phyloP scores from a whole-genome alignment of 2,797 vertebrate species.

The Anisognathus igniventris region DNA sequence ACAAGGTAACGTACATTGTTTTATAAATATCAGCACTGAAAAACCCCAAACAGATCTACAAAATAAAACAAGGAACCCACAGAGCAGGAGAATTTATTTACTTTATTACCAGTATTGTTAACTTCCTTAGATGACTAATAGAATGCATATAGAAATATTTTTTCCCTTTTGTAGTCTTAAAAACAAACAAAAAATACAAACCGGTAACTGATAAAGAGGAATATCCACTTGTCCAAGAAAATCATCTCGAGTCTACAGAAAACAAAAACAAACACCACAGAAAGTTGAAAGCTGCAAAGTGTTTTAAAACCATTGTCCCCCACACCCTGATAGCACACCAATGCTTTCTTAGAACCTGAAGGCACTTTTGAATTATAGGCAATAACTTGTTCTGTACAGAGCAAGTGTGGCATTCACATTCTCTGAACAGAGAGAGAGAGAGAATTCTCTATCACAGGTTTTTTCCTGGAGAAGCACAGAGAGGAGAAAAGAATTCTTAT shows the following conservation, averaged over 20 bases:
- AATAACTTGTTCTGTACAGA: background rate
- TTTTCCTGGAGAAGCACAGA: background rate
- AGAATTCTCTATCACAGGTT: background rate
- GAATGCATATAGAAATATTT: background rate
- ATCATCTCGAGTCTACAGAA: slow-evolving; percentile 91
- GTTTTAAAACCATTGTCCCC: background rate
- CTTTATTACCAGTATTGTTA: background rate
- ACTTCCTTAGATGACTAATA: background rate
- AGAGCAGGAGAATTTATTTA: background rate
- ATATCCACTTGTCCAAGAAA: slow-evolving; percentile 97
- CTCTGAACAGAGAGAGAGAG: background rate
- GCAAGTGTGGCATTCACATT: background rate
- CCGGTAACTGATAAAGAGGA: slow-evolving; percentile 92
- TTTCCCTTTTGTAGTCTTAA: background rate
- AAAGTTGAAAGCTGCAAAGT: background rate
- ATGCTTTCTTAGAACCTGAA: background rate
- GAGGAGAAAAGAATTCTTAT: background rate
- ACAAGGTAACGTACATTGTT: background rate
- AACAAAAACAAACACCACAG: background rate
- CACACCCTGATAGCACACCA: background rate
- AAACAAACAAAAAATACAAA: slow-evolving; percentile 61
- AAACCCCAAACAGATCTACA: background rate
- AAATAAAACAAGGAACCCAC: background rate
- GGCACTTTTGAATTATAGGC: background rate
- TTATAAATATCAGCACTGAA: background rate